Conservation (phyloP, 2,113 vertebrate genomes). For the Barnardius zonarius region DNA sequence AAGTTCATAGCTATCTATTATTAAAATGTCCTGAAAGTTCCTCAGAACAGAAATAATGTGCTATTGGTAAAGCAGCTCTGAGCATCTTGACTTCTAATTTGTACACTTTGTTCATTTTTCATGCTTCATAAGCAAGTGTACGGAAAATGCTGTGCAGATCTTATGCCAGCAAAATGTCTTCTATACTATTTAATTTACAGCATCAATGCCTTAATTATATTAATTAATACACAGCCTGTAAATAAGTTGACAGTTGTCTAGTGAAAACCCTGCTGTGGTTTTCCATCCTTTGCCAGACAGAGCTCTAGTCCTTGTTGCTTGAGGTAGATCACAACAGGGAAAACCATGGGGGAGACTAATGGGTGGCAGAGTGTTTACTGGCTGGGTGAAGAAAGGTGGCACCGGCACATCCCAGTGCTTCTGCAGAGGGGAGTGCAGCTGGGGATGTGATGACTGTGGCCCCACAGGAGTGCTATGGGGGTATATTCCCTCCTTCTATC, state of each 20-base stretch:
- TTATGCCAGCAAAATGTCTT: slow-evolving; percentile 51
- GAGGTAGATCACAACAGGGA: not conserved
- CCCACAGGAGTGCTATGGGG: not conserved
- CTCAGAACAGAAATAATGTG: slow-evolving; percentile 36
- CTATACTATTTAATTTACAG: slow-evolving; percentile 44
- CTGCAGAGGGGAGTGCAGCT: not conserved
- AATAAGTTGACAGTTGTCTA: slow-evolving; percentile 48
- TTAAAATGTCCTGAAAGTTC: slow-evolving; percentile 57
- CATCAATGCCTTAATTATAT: slow-evolving; percentile 57
- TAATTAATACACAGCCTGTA: slow-evolving; percentile 29
- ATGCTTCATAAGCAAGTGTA: not conserved
- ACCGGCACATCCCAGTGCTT: not conserved
- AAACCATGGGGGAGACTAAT: not conserved
- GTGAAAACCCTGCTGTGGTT: slow-evolving; percentile 28
- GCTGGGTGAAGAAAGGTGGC: not conserved
- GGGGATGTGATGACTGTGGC: not conserved
- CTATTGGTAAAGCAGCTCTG: not conserved
- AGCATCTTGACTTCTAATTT: slow-evolving; percentile 11
- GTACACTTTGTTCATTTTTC: slow-evolving; percentile 40
- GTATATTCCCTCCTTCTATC: not conserved
- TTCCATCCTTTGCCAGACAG: not conserved
- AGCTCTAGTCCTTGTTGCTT: not conserved
- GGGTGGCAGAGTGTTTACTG: not conserved
- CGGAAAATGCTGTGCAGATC: not conserved
- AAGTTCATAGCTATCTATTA: slow-evolving; percentile 66